Percentiles rank a stretch among this genome's conserved stretches.
phyloP scores from a whole-genome alignment of 2,888 invertebrate genomes.

The Criorhina ranunculi region DNA sequence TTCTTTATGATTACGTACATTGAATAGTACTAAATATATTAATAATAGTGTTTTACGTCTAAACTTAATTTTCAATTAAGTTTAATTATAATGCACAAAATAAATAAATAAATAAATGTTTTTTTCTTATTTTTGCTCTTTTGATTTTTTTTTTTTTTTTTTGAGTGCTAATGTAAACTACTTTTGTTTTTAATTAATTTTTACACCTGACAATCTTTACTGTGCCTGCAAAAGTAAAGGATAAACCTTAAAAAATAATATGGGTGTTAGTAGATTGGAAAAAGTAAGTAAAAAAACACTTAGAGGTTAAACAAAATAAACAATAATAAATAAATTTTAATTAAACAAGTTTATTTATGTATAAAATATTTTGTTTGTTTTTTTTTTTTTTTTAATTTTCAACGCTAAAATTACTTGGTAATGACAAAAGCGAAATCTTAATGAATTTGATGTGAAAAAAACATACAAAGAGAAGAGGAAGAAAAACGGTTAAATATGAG shows the following conservation, averaged over 20 bases:
- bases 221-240: constrained; percentile 85
- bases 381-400: constrained; percentile 60
- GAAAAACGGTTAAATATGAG: constrained; percentile 75
- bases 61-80: constrained; percentile 65
- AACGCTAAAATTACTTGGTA: constrained; percentile 74
- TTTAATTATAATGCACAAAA: constrained; percentile 60
- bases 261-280: constrained; percentile 85
- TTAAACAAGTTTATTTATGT: constrained; percentile 64
- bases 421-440: constrained; percentile 77
- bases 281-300: constrained; percentile 83
- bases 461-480: constrained; percentile 71
- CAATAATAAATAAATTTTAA: constrained; percentile 13
- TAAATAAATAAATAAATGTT: constrained; percentile 77
- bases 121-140: constrained; percentile 58
- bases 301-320: constrained; percentile 59
- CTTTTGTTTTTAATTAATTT: constrained; percentile 76
- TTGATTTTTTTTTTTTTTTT: constrained; percentile 55
- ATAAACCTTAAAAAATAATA: constrained; percentile 85
- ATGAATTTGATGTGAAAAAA: constrained; percentile 69
- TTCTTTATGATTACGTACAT: constrained; percentile 66
- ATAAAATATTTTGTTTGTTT: constrained; percentile 45
- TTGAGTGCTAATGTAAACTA: constrained; percentile 61
- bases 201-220: constrained; percentile 81
- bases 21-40: constrained; percentile 63
- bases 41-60: constrained; percentile 61